These are phyloP conservation scores for Setophaga petechia DNA, from an alignment of 2,113 vertebrate genomes.

Conservation along the genomic window DNA sequence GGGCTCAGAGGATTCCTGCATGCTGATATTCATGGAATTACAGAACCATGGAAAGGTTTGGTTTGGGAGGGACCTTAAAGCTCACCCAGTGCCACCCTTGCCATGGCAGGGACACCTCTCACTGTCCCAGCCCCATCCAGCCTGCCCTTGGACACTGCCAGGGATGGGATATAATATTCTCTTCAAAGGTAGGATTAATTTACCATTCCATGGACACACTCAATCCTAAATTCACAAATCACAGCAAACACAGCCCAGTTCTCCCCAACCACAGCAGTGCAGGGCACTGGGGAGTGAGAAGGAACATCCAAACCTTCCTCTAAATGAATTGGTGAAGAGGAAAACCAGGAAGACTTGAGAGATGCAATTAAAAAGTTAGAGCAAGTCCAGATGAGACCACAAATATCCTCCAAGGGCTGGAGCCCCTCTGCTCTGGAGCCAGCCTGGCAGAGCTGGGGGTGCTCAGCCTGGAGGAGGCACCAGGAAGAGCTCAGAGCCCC, in stretches of 20 bases:
- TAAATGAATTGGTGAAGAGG: not conserved
- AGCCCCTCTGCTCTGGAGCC: not conserved
- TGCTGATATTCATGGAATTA: not conserved
- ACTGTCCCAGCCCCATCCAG: not conserved
- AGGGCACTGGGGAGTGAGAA: not conserved
- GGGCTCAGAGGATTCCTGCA: not conserved
- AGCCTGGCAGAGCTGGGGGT: not conserved
- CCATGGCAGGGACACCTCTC: not conserved
- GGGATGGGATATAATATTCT: too few relatives aligned
- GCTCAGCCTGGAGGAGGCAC: not conserved
- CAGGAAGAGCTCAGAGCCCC: not conserved
- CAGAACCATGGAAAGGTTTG: not conserved
- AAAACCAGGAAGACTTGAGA: not conserved
- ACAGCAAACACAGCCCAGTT: not conserved
- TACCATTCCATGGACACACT: not conserved
- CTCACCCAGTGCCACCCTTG: not conserved
- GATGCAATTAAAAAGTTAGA: not conserved
- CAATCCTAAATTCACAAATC: not conserved
- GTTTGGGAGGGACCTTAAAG: not conserved
- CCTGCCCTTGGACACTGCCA: rapidly evolving
- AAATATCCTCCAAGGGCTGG: not conserved
- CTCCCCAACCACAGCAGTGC: not conserved
- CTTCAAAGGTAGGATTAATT: not conserved
- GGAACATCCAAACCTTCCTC: not conserved
- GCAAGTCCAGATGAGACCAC: not conserved